Evolutionary conservation across 2,113 vertebrate species (phyloP).

Genomic region (Carassius auratus): DNA sequence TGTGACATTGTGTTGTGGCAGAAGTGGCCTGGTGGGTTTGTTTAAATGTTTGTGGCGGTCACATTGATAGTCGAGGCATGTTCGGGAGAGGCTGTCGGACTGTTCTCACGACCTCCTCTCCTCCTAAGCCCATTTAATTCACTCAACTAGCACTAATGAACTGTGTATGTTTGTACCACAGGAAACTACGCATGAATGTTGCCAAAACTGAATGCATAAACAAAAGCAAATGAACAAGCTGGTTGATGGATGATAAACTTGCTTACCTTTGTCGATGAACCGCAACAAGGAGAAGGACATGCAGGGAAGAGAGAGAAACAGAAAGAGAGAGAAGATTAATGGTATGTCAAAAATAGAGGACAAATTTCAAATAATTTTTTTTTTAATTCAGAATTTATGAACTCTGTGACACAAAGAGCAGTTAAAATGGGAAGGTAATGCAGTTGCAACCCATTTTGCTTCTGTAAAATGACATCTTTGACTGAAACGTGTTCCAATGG

Average conservation of each 20-base stretch:
- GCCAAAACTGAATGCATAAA: slow-evolving; percentile 4
- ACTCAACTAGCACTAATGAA: slow-evolving; percentile 23
- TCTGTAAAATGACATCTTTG: too few species aligned
- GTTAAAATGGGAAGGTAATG: too few species aligned
- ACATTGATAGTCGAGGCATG: slow-evolving; percentile 67
- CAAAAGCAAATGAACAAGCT: slow-evolving; percentile 2
- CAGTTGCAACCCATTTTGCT: too few species aligned
- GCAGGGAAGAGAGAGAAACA: slow-evolving; percentile 35
- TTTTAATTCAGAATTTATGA: not conserved
- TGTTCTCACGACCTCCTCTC: slow-evolving; percentile 71
- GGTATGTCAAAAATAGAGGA: not conserved
- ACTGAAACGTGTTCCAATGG: too few species aligned
- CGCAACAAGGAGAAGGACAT: slow-evolving; percentile 20
- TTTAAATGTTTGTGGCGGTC: slow-evolving; percentile 47
- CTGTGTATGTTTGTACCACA: slow-evolving; percentile 25
- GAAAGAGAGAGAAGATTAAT: slow-evolving; percentile 50
- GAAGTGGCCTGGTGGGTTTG: slow-evolving; percentile 52
- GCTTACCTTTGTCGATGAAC: slow-evolving; percentile 72
- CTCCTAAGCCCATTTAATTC: slow-evolving; percentile 44
- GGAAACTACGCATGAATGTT: slow-evolving; percentile 2
- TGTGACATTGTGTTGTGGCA: slow-evolving; percentile 55
- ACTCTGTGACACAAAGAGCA: too few species aligned
- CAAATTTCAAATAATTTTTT: not conserved
- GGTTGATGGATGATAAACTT: slow-evolving; percentile 19
- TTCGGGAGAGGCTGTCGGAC: slow-evolving; percentile 51